Evolutionary conservation across 64 coral and sea anemone species (phyloP).

Genomic region (Porites lutea): DNA sequence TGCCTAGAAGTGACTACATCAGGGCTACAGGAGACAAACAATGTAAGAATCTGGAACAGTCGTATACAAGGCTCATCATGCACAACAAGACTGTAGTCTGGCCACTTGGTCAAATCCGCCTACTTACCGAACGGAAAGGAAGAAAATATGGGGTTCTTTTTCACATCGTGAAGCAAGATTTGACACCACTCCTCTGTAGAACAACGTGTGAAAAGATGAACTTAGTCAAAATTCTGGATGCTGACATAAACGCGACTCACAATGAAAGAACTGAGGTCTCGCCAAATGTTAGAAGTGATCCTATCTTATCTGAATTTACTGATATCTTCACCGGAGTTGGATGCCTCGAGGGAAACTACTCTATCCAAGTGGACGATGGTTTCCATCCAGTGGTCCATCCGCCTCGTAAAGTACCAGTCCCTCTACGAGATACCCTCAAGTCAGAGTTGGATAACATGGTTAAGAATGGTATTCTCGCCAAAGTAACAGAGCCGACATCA

Average conservation of each 20-base stretch:
- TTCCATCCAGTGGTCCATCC: no score
- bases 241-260: constrained; percentile 48
- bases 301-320: constrained; percentile 48
- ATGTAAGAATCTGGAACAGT: constrained; percentile 57
- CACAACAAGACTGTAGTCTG: constrained; percentile 16
- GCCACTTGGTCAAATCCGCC: constrained; percentile 3
- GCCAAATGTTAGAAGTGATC: constrained; percentile 23
- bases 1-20: constrained; percentile 42
- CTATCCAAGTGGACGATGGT: constrained; percentile 9
- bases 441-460: constrained; percentile 37
- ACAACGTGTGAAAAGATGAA: constrained; percentile 61
- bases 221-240: constrained; percentile 46
- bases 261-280: constrained; percentile 35
- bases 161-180: constrained; percentile 63
- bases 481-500: constrained; percentile 54
- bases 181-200: constrained; percentile 39
- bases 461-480: constrained; percentile 49
- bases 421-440: not conserved
- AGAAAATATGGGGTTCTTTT: constrained; percentile 53
- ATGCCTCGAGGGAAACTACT: constrained; percentile 37
- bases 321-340: constrained; percentile 46
- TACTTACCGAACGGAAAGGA: constrained; percentile 40
- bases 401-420: no score
- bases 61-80: constrained; percentile 56
- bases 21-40: constrained; percentile 37